phyloP scores from a whole-genome alignment of 2,888 invertebrate species.

The Dioctria linearis region DNA sequence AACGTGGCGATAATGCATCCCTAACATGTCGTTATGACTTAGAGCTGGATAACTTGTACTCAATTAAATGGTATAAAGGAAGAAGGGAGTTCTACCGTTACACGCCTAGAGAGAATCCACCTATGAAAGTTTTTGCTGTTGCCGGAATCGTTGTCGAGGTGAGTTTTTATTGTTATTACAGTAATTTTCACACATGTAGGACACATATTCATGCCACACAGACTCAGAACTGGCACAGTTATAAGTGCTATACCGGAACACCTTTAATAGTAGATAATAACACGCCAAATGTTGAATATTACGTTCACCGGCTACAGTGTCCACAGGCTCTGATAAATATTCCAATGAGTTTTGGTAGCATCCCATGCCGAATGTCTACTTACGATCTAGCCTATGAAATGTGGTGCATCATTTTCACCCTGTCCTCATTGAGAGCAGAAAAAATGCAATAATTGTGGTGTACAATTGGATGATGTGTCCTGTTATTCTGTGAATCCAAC shows the following conservation, averaged over 20 bases:
- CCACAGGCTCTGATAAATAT: conserved; percentile 33
- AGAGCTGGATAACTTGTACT: conserved; percentile 78
- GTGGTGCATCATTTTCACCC: conserved; percentile 23
- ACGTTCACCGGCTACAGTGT: background rate
- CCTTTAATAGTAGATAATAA: conserved; percentile 47
- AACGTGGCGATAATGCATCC: conserved; percentile 74
- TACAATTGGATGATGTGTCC: conserved; percentile 45
- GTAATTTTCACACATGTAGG: conserved; percentile 29
- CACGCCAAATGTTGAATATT: conserved; percentile 29
- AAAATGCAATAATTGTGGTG: conserved; percentile 48
- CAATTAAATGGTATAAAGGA: conserved; percentile 80
- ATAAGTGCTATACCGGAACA: background rate
- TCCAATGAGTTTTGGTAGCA: conserved; percentile 45
- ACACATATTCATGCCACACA: conserved; percentile 30
- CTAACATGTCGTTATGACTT: conserved; percentile 77
- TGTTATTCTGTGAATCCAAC: conserved; percentile 29
- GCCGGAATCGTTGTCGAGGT: conserved; percentile 77
- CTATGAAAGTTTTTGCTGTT: conserved; percentile 77
- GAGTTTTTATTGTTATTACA: conserved; percentile 63
- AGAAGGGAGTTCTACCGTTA: conserved; percentile 78
- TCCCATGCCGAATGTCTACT: conserved; percentile 20
- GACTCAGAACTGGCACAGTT: background rate
- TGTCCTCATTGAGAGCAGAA: background rate
- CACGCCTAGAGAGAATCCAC: conserved; percentile 77
- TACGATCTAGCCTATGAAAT: conserved; percentile 8